Evolutionary conservation across 37 sponge, comb jelly and placozoan genomes (phyloP), one percentile per base, ranked within the genome.

Genomic region (Crambe crambe): DNA sequence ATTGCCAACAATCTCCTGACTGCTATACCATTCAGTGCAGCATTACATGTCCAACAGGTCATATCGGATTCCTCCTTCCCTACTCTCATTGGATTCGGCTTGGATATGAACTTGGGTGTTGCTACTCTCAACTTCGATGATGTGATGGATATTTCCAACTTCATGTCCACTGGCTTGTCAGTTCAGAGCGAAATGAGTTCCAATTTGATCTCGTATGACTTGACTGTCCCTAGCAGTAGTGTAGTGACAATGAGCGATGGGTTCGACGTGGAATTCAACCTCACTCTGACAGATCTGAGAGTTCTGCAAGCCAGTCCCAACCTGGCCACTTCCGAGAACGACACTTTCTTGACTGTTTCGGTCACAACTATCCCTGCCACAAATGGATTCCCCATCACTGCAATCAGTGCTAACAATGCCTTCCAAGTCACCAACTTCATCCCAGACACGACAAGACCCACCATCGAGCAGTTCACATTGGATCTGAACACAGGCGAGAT

Each of bases 51-150:
- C 1, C 32, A 30, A 27, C 12, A 6, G 5, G 69, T 42, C 18
- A 29, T 69, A 37, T 44, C 71, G 21, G 94, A 94, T 68, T 51
- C 61, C 29, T 36, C 83, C 25, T 61, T 63, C 25, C 81, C 91
- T 42, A 8, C 47, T 3, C 91, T 96, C 10, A 17, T 72, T 40
- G 44, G 42, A 37, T 96, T 87, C 51, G 41, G 59, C 0, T 44
- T 96, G 20, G 97, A 96, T 54, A 85, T 93, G 89, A 59, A 96
- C 69, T 10, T 62, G 10, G 91, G 89, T 15, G 23, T 44, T 12
- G 37, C 93, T 42, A 75, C 38, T 18, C 56, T 96, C 20, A 85
- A 83, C 18, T 96, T 96, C 41, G 61, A 79, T 85, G 94, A 93
- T 81, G 93, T 96, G 5, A 79, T 87, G 41, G 59, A 69, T 27